Base-by-base conservation (phyloP, 2,113 vertebrate species). In the Acinonyx jubatus region DNA sequence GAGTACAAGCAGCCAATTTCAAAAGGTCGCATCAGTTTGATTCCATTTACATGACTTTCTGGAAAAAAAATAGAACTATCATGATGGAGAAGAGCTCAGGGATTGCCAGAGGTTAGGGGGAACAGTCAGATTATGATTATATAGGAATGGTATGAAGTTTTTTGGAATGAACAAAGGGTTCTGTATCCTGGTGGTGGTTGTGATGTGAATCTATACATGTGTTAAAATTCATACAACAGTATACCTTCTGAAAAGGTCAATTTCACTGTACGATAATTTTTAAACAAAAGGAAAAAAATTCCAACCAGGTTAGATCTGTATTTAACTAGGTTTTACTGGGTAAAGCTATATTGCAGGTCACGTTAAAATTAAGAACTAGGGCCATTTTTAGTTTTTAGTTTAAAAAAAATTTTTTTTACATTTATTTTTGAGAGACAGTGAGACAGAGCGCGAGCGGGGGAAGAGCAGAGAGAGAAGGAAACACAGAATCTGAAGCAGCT, bases 311-410 rank as follows among this genome's bases (percentile, higher is more conserved):
- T 48, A 48, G 4, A 79, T 25, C 27, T 96, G 55, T 52, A 88
- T 81, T 85, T 50, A 94, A 68, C 65, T 45, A 95, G 57, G 10
- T 82, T 90, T 68, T 33, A 84, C 0, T 96, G 23, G 38, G 31
- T 92, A 85, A 66, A 73, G 78, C 1, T 76, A 45, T 45, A 69
- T 9, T 83, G 36, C 80, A 82, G 96, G 68, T 61, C 25, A 57
- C 12, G 91, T 61, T 66, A 80, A 95, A 81, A 97, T 90, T 48
- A 76, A 81, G 6, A 93, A 69, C 41, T 18, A 66, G 23, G 19
- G 41, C 23, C 19, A 90, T 79, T 93, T 97, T 57, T 31, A 90
- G 66, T 52, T 83, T 96, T 91, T 83, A 91, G 45, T 45, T 45
- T 45, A 45, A 45, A 45, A 45, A 41, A 45, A 45, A 0, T 1